Conservation (phyloP, 2,888 invertebrate genomes). For the Philaethria dido region DNA sequence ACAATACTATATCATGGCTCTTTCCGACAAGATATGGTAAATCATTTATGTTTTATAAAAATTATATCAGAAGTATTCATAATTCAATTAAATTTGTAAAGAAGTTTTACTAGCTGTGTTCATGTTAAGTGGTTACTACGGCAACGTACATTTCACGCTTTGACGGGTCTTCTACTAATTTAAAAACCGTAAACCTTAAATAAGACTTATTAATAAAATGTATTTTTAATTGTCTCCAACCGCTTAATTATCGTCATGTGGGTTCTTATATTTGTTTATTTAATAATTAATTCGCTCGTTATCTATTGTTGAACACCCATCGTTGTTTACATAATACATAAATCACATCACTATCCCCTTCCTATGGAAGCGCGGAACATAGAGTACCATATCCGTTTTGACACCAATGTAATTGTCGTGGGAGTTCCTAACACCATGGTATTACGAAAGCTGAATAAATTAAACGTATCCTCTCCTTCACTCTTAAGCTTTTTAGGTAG, state of each 20-base stretch:
- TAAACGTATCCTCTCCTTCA: constrained; percentile 52
- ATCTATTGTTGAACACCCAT: constrained; percentile 33
- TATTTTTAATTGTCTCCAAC: constrained; percentile 15
- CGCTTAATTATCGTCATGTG: constrained; percentile 30
- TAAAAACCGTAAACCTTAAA: not conserved
- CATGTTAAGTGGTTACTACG: no score
- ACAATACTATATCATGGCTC: no score
- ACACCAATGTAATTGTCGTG: constrained; percentile 72
- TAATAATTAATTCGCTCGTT: constrained; percentile 17
- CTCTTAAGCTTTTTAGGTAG: constrained; percentile 35
- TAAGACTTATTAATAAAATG: not conserved
- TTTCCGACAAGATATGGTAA: no score
- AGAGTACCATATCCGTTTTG: constrained; percentile 75
- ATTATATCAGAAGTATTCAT: no score
- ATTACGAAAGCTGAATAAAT: constrained; percentile 58
- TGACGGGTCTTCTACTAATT: not conserved
- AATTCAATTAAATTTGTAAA: no score
- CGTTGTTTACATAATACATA: constrained; percentile 47
- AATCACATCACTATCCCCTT: constrained; percentile 53
- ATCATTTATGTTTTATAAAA: no score
- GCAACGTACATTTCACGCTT: no score
- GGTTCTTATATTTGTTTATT: constrained; percentile 35
- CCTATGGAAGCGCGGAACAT: constrained; percentile 57
- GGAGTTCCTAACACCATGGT: constrained; percentile 54
- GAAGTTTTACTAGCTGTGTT: no score